phyloP scores from a whole-genome alignment of 30 jellyfish, hydroid and myxozoan species.

The Catostylus mosaicus region DNA sequence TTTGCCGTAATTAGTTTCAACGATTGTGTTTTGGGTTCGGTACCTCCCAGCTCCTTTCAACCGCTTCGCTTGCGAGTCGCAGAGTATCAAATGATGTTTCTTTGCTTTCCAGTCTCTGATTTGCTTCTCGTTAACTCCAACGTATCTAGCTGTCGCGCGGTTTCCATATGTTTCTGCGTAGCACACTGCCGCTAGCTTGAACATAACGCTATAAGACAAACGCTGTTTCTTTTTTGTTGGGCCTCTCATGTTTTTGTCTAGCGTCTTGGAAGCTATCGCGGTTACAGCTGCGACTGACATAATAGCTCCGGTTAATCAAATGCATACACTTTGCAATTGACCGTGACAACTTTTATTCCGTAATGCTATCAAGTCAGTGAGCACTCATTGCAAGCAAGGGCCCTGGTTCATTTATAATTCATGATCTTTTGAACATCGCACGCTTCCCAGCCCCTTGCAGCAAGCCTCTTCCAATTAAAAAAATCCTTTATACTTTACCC shows the following conservation, averaged over 20 bases:
- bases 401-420: constrained; percentile 48
- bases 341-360: constrained; percentile 57
- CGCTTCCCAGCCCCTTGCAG: background rate
- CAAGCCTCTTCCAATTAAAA: too few species aligned
- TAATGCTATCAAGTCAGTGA: constrained; percentile 63
- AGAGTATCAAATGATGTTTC: constrained; percentile 59
- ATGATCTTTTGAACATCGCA: constrained; percentile 9
- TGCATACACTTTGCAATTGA: constrained; percentile 57
- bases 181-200: constrained; percentile 84
- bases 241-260: constrained; percentile 6
- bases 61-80: constrained; percentile 84
- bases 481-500: too few species aligned
- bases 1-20: background rate
- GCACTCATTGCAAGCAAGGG: constrained; percentile 36
- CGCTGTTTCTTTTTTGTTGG: constrained; percentile 72
- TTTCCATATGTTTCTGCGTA: constrained; percentile 85
- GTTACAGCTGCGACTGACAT: constrained; percentile 74
- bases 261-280: constrained; percentile 40
- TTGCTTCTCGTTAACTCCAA: constrained; percentile 86
- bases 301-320: constrained; percentile 38
- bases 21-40: constrained; percentile 1
- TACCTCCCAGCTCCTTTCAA: constrained; percentile 92
- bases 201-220: constrained; percentile 79
- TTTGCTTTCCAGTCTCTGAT: constrained; percentile 89
- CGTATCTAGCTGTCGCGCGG: constrained; percentile 91